phyloP scores from a whole-genome alignment of 2,888 invertebrate genomes.

The Zhuqinia jingwanae region DNA sequence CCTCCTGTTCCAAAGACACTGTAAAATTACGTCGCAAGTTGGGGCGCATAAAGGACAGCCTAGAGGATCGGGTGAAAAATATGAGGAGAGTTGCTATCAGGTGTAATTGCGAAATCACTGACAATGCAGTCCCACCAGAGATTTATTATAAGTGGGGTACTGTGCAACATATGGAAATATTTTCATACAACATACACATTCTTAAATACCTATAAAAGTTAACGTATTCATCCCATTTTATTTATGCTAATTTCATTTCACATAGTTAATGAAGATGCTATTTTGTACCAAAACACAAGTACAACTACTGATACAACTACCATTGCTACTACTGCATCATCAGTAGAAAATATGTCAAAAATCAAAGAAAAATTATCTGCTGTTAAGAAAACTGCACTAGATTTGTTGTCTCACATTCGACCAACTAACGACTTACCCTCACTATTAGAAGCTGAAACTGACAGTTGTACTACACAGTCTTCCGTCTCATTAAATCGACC shows the following conservation, averaged over 20 bases:
- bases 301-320: neutral
- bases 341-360: neutral
- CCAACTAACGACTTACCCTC: neutral
- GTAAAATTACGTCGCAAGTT: slow-evolving; percentile 66
- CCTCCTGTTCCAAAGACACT: slow-evolving; percentile 45
- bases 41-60: slow-evolving; percentile 35
- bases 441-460: neutral
- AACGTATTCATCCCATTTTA: no score
- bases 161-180: no score
- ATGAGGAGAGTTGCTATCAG: slow-evolving; percentile 18
- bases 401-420: neutral
- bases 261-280: slow-evolving; percentile 31
- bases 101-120: slow-evolving; percentile 33
- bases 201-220: no score
- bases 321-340: neutral
- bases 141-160: slow-evolving; percentile 55
- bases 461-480: neutral
- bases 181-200: no score
- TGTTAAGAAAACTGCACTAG: neutral
- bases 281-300: slow-evolving; percentile 12
- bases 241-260: neutral
- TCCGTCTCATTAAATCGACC: neutral
- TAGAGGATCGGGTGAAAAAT: slow-evolving; percentile 48
- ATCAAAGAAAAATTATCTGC: neutral
- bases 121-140: slow-evolving; percentile 39